Percentiles rank a stretch among this genome's conserved stretches.
Conservation (phyloP, 1,140 invertebrate species). For the Philotrypesis tridentata region DNA sequence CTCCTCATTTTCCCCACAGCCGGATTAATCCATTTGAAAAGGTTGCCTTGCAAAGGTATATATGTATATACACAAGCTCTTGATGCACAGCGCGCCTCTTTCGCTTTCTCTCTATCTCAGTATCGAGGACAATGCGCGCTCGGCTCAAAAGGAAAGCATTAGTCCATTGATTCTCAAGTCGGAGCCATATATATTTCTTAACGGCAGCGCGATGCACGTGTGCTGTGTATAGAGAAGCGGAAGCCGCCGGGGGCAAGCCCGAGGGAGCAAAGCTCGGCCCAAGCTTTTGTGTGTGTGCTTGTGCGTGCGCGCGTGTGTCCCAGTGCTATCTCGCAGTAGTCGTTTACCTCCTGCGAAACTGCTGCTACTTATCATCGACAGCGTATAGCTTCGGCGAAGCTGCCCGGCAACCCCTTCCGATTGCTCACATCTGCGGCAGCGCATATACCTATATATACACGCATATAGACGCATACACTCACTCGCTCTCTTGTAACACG, state of each 20-base stretch:
- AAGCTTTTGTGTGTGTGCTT: too few relatives aligned
- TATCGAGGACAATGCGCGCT: neutral
- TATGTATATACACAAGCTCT: too few relatives aligned
- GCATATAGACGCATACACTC: too few relatives aligned
- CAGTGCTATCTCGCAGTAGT: conserved; percentile 4
- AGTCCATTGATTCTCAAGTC: conserved; percentile 18
- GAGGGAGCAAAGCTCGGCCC: neutral
- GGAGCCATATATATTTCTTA: conserved; percentile 24
- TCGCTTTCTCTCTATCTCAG: too few relatives aligned
- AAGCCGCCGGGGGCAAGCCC: neutral
- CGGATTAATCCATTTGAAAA: neutral
- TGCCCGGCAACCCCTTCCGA: too few relatives aligned
- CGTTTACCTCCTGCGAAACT: conserved; percentile 17
- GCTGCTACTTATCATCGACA: conserved; percentile 33
- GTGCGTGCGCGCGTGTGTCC: too few relatives aligned
- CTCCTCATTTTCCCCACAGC: neutral
- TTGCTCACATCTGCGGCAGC: neutral
- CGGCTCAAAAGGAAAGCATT: conserved; percentile 20
- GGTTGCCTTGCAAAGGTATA: neutral
- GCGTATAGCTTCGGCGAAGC: neutral
- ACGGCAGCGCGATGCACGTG: neutral
- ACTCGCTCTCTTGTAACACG: neutral
- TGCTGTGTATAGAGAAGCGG: neutral
- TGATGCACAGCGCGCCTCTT: neutral
- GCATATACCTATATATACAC: neutral